Evolutionary conservation across 2,888 invertebrate species (phyloP), one percentile per base, ranked within the genome.

Genomic region (Pycnomerus fuliginosus): DNA sequence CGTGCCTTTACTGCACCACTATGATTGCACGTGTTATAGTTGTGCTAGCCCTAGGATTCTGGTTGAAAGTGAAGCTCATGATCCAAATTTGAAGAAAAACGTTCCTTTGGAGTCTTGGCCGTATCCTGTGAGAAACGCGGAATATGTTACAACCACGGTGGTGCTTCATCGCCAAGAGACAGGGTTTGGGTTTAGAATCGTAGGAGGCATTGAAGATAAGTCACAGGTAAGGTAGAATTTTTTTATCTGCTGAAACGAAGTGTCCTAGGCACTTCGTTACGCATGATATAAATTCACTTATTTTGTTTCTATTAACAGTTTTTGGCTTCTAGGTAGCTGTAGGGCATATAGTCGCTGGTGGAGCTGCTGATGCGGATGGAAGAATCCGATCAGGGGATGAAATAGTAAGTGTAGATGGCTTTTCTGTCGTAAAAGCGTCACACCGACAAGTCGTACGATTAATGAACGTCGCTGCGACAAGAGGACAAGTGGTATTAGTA

Each of bases 141-240:
- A 72, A 34, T 71, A 67, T 53, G 50, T 67, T 11, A 71, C 70
- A 37, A 69, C 65, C 40, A 65, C 69, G 17, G 73, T 97, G 4
- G 87, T 90, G 0, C 74, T 98, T 35, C 86, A 88, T 31, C 80
- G 94, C n/a, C 91, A 93, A 59, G 88, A 91, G 22, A 86, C 87
- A 40, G 98, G 98, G 1, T 99, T 99, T 76, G 99, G 98, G 4
- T 99, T 99, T 76, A 82, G 98, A 49, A 95, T 99, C 66, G 91
- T 98, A 17, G 98, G 98, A 13, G 99, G 99, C 24, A 93, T 93
- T 1, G 98, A 98, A 74, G 97, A 98, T 76, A 92, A 94, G 43
- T 93, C 94, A 51, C 88, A 95, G 74, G 93, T 85, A 71, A 66
- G 73, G 66, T 54, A 39, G 44, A 44, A 23, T 45, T 11, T 11